These are phyloP conservation scores for Takifugu rubripes DNA, from an alignment of 2,797 vertebrate genomes.

Conservation along the genomic window DNA sequence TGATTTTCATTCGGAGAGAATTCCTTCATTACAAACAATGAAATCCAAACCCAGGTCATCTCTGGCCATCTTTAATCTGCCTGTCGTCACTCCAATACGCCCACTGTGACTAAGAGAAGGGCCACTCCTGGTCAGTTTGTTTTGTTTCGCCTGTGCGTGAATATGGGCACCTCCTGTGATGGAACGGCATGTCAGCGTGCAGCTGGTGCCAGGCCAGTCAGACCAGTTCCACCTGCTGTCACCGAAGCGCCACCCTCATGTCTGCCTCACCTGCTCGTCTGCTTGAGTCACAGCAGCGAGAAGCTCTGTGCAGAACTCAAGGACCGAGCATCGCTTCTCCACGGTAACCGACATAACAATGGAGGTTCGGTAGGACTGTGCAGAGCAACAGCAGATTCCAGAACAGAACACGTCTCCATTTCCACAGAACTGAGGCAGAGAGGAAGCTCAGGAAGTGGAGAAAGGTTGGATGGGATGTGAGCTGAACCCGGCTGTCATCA, in stretches of 20 bases:
- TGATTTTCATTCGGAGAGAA: background rate
- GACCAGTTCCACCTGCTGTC: slow-evolving; percentile 56
- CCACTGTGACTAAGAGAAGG: slow-evolving; percentile 11
- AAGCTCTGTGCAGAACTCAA: background rate
- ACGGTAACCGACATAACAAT: too few relatives aligned
- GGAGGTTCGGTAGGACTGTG: too few relatives aligned
- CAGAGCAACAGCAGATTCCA: background rate
- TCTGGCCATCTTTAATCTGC: slow-evolving; percentile 18
- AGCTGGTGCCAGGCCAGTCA: slow-evolving; percentile 44
- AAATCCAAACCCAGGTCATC: background rate
- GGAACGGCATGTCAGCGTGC: slow-evolving; percentile 34
- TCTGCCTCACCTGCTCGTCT: slow-evolving; percentile 22
- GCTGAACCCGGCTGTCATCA: slow-evolving; percentile 24
- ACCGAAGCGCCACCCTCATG: slow-evolving; percentile 31
- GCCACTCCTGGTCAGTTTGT: slow-evolving; percentile 4
- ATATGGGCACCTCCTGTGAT: slow-evolving; percentile 19
- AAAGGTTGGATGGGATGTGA: background rate
- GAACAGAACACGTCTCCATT: background rate
- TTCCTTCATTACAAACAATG: slow-evolving; percentile 6
- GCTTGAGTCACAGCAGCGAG: slow-evolving; percentile 16
- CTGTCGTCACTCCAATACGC: background rate
- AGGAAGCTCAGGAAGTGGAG: slow-evolving; percentile 3
- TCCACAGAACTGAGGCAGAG: background rate
- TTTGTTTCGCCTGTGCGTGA: slow-evolving; percentile 14
- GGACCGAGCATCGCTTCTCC: background rate